Conservation (phyloP, 1,140 invertebrate species). For the Bombus soroeensis region DNA sequence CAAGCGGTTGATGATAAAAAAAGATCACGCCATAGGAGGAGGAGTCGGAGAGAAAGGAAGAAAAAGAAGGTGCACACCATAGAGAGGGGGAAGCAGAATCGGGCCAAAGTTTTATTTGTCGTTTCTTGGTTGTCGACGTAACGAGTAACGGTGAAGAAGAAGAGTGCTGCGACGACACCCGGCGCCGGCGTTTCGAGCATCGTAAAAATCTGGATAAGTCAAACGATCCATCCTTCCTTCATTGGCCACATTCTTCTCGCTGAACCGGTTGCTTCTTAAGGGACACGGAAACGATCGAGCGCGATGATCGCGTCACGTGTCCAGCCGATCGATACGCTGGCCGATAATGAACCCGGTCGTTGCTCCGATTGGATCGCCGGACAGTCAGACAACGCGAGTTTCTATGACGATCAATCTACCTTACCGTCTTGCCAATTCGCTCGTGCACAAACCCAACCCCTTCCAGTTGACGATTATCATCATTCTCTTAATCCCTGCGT, state of each 20-base stretch:
- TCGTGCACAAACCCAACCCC: neutral
- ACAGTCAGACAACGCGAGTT: neutral
- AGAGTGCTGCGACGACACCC: too few relatives aligned
- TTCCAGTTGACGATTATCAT: neutral
- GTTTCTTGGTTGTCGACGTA: neutral
- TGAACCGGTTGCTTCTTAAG: neutral
- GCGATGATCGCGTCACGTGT: constrained; percentile 42
- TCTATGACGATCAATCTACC: neutral
- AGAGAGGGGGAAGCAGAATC: constrained; percentile 3
- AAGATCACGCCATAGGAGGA: neutral
- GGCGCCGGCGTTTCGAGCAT: neutral
- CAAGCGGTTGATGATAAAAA: constrained; percentile 6
- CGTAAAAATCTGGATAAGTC: neutral
- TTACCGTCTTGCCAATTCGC: constrained; percentile 13
- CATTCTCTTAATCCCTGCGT: neutral
- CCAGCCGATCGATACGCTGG: constrained; percentile 16
- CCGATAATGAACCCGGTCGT: constrained; percentile 39
- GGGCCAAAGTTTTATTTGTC: constrained; percentile 38
- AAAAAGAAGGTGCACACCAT: neutral
- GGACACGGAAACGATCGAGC: neutral
- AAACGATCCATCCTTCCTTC: too few relatives aligned
- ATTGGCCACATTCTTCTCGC: too few relatives aligned
- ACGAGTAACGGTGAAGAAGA: constrained; percentile 21
- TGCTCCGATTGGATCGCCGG: constrained; percentile 44
- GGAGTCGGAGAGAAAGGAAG: neutral